phyloP scores from a whole-genome alignment of 2,888 invertebrate genomes.

The Polyommatus icarus region DNA sequence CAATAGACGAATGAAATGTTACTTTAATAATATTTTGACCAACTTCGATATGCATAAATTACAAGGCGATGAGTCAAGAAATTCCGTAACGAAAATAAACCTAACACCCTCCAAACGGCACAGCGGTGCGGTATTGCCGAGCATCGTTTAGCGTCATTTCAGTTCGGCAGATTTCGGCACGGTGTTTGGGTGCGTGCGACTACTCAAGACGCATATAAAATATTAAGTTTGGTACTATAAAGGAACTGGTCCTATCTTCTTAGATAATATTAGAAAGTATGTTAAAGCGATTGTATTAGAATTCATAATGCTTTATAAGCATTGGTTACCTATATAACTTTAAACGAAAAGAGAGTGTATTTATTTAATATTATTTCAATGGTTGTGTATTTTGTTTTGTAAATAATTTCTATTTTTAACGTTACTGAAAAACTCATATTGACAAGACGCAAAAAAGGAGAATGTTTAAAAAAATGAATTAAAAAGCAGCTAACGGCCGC shows the following conservation, averaged over 20 bases:
- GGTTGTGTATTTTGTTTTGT: constrained; percentile 22
- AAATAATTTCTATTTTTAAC: background rate
- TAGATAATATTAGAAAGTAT: constrained; percentile 18
- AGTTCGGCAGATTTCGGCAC: too few species aligned
- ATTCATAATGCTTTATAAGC: background rate
- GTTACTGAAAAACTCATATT: background rate
- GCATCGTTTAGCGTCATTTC: too few species aligned
- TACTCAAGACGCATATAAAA: background rate
- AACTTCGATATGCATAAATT: too few species aligned
- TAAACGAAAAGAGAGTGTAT: background rate
- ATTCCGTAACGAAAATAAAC: too few species aligned
- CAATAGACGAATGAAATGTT: background rate
- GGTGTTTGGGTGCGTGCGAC: too few species aligned
- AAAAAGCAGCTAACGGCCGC: too few species aligned
- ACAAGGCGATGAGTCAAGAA: too few species aligned
- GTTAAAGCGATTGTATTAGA: background rate
- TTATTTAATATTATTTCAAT: constrained; percentile 9
- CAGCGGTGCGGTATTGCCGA: too few species aligned
- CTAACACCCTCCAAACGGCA: too few species aligned
- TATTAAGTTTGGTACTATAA: background rate
- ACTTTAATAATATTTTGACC: too few species aligned
- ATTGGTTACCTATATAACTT: background rate
- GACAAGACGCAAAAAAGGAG: background rate
- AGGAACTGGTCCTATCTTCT: constrained; percentile 38
- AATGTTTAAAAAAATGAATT: too few species aligned